Conservation (phyloP, 2,113 vertebrate genomes). For the Plectropomus leopardus region DNA sequence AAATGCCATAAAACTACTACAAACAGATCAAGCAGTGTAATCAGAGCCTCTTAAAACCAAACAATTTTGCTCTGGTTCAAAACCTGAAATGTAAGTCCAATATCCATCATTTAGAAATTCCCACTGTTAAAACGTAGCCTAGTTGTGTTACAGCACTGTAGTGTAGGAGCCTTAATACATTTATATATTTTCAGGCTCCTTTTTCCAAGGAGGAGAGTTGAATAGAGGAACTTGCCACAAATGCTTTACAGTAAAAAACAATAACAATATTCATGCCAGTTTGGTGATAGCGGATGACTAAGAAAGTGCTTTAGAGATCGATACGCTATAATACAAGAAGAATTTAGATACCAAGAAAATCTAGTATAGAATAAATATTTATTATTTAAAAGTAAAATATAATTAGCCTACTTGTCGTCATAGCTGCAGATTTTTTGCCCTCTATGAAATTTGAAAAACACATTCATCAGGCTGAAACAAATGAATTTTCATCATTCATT, state of each 20-base stretch:
- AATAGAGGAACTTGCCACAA: background rate
- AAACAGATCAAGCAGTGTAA: slow-evolving; percentile 17
- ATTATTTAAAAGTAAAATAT: background rate
- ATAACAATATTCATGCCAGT: background rate
- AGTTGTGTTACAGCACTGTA: slow-evolving; percentile 1
- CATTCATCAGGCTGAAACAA: background rate
- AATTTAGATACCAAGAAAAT: background rate
- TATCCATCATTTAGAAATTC: slow-evolving; percentile 12
- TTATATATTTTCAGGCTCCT: background rate
- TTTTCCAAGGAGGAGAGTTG: background rate
- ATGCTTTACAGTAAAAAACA: background rate
- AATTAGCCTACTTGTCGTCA: background rate
- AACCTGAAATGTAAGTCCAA: background rate
- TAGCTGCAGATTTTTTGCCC: background rate
- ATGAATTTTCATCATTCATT: background rate
- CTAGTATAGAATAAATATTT: background rate
- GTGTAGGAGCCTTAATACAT: background rate
- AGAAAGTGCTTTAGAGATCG: background rate
- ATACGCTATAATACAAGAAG: background rate
- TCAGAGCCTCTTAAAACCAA: slow-evolving; percentile 20
- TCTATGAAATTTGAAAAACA: background rate
- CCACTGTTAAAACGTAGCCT: background rate
- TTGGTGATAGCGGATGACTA: background rate
- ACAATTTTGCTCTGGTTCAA: slow-evolving; percentile 9
- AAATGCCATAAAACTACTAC: slow-evolving; percentile 9